Conservation (phyloP, 2,113 vertebrate species). For the Malurus elegans region DNA sequence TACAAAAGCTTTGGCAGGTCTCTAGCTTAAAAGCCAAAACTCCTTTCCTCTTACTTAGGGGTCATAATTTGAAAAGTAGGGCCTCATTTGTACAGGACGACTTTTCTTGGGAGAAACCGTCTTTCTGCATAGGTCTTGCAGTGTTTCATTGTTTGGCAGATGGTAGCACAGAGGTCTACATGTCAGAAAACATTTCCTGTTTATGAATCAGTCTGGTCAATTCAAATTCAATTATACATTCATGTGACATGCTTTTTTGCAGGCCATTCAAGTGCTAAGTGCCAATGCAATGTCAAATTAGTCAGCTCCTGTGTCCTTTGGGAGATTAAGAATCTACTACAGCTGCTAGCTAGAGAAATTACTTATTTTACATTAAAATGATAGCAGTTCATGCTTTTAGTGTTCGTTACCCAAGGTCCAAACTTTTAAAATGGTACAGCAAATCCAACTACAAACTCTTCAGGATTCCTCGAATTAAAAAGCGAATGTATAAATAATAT, state of each 20-base stretch:
- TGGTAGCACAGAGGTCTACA: not conserved
- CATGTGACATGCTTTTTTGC: not conserved
- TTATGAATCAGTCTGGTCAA: not conserved
- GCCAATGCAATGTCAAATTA: not conserved
- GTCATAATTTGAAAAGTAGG: not conserved
- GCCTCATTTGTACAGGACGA: not conserved
- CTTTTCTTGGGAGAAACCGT: not conserved
- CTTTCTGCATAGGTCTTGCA: not conserved
- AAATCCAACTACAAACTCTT: not conserved
- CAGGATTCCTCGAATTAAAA: not conserved
- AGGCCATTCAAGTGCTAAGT: constrained; percentile 8
- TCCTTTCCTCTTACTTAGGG: not conserved
- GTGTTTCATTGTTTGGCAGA: constrained; percentile 8
- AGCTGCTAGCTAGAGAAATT: constrained; percentile 1
- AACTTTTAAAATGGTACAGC: not conserved
- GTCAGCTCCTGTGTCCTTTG: not conserved
- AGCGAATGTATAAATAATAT: not conserved
- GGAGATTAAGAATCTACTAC: constrained; percentile 15
- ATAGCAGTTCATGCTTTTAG: not conserved
- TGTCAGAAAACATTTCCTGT: constrained; percentile 38
- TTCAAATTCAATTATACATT: constrained; percentile 24
- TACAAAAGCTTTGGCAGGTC: not conserved
- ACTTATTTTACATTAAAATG: not conserved
- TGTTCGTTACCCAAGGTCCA: not conserved
- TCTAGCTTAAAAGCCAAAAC: not conserved